Conservation (phyloP, 2,113 vertebrate species). For the Oncorhynchus kisutch region DNA sequence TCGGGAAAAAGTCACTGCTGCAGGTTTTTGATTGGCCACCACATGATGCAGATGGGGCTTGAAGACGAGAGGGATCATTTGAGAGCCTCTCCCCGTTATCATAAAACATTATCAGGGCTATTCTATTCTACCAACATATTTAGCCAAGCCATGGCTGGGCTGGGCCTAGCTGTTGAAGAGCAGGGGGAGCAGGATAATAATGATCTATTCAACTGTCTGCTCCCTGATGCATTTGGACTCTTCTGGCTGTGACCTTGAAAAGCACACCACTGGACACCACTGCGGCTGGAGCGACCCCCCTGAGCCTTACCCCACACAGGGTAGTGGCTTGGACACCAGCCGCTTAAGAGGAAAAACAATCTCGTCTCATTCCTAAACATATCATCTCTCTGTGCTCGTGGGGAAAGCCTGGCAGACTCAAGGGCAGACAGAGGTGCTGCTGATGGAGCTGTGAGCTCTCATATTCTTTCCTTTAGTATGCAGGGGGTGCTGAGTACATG, state of each 20-base stretch:
- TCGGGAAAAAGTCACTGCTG: no score
- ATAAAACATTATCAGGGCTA: slow-evolving; percentile 2
- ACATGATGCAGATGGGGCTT: background rate
- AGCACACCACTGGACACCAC: background rate
- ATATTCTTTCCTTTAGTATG: background rate
- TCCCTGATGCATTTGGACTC: slow-evolving; percentile 16
- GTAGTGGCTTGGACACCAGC: background rate
- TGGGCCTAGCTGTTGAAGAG: background rate
- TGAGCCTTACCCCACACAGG: background rate
- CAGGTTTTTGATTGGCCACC: background rate
- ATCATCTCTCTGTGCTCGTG: background rate
- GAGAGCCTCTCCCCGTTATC: background rate
- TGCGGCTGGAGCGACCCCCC: background rate
- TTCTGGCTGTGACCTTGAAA: slow-evolving; percentile 30
- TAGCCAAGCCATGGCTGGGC: background rate
- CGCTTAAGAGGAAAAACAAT: slow-evolving; percentile 7
- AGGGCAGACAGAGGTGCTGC: background rate
- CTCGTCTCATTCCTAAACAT: slow-evolving; percentile 13
- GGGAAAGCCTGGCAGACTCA: background rate
- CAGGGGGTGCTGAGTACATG: background rate
- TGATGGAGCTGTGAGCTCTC: background rate
- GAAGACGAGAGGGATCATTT: no score
- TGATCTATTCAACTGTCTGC: slow-evolving; percentile 8
- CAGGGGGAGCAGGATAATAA: slow-evolving; percentile 13
- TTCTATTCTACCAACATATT: background rate